phyloP scores from a whole-genome alignment of 2,797 vertebrate species.

The Gadopsis bispinosus region DNA sequence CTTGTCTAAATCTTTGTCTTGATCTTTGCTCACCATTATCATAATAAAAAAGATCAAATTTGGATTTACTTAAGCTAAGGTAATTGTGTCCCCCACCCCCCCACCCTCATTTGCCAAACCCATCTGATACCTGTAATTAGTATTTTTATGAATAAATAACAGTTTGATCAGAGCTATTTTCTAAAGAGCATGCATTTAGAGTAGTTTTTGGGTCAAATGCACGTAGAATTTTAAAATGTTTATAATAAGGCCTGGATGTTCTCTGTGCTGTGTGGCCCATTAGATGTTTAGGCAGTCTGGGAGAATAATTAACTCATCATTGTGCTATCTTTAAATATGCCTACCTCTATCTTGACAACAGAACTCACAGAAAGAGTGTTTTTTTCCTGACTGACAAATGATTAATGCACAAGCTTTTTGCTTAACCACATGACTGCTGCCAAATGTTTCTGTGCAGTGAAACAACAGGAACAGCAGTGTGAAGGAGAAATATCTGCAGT shows the following conservation, averaged over 20 bases:
- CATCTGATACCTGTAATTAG: constrained; percentile 19
- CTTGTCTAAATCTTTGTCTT: constrained; percentile 33
- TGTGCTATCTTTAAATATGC: constrained; percentile 59
- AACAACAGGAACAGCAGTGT: not conserved
- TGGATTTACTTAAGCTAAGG: constrained; percentile 30
- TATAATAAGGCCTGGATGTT: constrained; percentile 37
- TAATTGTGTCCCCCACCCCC: constrained; percentile 5
- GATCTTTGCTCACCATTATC: constrained; percentile 29
- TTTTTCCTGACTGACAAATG: constrained; percentile 16
- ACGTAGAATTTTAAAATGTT: constrained; percentile 15
- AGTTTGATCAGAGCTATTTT: constrained; percentile 20
- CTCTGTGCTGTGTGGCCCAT: constrained; percentile 39
- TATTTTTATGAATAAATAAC: constrained; percentile 50
- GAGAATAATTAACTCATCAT: constrained; percentile 68
- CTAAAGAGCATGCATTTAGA: not conserved
- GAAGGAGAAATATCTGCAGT: constrained; percentile 14
- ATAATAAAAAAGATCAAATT: constrained; percentile 50
- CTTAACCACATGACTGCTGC: constrained; percentile 6
- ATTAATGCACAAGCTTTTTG: constrained; percentile 23
- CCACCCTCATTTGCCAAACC: not conserved
- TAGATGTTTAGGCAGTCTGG: constrained; percentile 50
- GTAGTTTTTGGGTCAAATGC: constrained; percentile 15
- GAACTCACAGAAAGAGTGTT: constrained; percentile 19
- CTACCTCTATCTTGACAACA: constrained; percentile 38
- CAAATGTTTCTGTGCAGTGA: constrained; percentile 1